Evolutionary conservation across 1,140 invertebrate species (phyloP), one percentile per base, ranked within the genome.

Genomic region (Thaumetopoea pityocampa): DNA sequence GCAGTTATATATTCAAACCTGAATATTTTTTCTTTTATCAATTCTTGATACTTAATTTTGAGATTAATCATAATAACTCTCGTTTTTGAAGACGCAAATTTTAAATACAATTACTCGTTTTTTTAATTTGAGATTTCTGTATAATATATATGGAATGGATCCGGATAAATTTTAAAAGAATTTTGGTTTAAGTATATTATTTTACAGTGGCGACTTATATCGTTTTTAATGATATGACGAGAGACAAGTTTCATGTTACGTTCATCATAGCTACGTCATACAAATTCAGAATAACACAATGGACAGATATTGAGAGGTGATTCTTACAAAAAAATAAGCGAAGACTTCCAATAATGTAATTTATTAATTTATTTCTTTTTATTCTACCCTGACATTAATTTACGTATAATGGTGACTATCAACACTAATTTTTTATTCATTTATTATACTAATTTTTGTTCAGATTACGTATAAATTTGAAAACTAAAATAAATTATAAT

Each of bases 311-410:
- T 55, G 58, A 67, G 49, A 67, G 57, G 63, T 67, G 62, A 67
- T 70, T 28, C 71, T 27, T 72, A 77, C 64, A n/a, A 56, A 72
- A 74, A 74, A 70, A 62, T 53, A 83, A 83, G 72, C 70, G 53
- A 70, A 60, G 38, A 60, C 43, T 66, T 56, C 51, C 51, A 58
- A 69, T 77, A 76, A 63, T 68, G 66, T 59, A 65, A 68, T 61
- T 63, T 64, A 70, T 73, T 67, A 51, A 65, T 67, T 67, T 71
- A 72, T 65, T 63, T 54, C 58, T 78, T 59, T 68, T 35, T 73
- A 72, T 64, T 85, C 85, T 86, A 86, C 85, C 85, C 85, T 86
- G 85, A 85, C 80, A 82, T 77, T 80, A 84, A 84, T 84, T 86
- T 86, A 86, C 85, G 85, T 86, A 86, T 86, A 84, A 81, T 82